Evolutionary conservation across 2,797 vertebrate genomes (phyloP), one percentile per base, ranked within the genome.

Genomic region (Podarcis siculus): DNA sequence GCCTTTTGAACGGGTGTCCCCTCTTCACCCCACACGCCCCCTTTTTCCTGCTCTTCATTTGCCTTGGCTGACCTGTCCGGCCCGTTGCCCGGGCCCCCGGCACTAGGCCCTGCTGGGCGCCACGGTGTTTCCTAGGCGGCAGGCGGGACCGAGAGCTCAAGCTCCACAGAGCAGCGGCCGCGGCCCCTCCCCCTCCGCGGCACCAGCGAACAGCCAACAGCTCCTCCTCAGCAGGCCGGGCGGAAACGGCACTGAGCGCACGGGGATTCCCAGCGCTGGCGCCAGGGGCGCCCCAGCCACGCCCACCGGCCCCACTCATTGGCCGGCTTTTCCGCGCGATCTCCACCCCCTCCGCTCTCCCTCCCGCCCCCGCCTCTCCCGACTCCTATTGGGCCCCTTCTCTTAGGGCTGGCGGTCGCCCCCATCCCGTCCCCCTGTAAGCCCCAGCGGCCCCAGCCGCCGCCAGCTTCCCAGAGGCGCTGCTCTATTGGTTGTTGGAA

Each of bases 231-330:
- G 93, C 96, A 94, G 95, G 98, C 98, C 98, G 97, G 98, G 97
- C 98, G 98, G 98, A 98, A 98, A 98, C 98, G 98, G 98, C 98
- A 97, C 98, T 98, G 97, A 96, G 96, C 94, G 96, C 96, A 97
- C 98, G 98, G 98, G 98, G 98, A 98, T 98, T 98, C 97, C 98
- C 96, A 85, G 94, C 93, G 96, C 95, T 96, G 97, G 96, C 96
- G 96, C 98, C 98, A 99, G 98, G 98, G 98, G 98, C 97, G 92
- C 95, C 90, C 95, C 93, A 84, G 94, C 79, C 95, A 94, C 97
- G 94, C 96, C 97, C 86, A 92, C 95, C 72, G 12, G n/a, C 87
- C 39, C 45, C 83, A 25, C 37, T 85, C 66, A 91, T 93, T 92
- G 93, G 92, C 90, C 84, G n/a, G 71, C 25, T 78, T 82, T 30